A percentile compares a stretch with the other conserved stretches of the same genome.
Evolutionary conservation across 2,888 invertebrate genomes (phyloP).

Genomic region (Dicyrtomina minuta): DNA sequence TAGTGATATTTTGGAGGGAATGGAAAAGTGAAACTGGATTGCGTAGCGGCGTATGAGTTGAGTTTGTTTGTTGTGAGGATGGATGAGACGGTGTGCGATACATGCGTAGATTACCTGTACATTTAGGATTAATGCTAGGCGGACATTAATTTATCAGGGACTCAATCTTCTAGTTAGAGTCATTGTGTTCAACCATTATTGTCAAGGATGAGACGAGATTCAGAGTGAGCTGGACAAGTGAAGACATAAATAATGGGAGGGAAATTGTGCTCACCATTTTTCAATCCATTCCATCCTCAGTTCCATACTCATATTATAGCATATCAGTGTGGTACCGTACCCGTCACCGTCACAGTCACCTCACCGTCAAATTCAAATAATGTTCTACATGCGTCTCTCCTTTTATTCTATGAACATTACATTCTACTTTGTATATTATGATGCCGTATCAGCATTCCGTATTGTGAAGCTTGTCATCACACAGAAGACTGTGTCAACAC

Average conservation of each 20-base stretch:
- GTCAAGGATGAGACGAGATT: neutral
- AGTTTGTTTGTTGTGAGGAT: neutral
- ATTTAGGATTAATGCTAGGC: neutral
- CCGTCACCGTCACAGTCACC: no score
- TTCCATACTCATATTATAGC: no score
- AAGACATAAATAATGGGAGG: conserved; percentile 20
- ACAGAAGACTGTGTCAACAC: conserved; percentile 40
- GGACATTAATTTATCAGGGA: conserved; percentile 20
- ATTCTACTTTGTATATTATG: neutral
- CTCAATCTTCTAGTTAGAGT: conserved; percentile 17
- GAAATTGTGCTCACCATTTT: conserved; percentile 9
- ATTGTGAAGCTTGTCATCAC: neutral
- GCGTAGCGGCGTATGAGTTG: no score
- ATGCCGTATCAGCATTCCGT: neutral
- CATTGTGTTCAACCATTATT: neutral
- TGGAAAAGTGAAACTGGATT: neutral
- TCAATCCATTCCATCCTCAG: no score
- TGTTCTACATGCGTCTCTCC: no score
- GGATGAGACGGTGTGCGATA: neutral
- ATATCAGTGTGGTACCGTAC: neutral
- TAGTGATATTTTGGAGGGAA: neutral
- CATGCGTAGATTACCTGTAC: neutral
- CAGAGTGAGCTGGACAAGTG: conserved; percentile 2
- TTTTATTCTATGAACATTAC: neutral
- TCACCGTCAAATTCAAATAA: no score